phyloP scores from a whole-genome alignment of 1,140 invertebrate species.

The Odontomachus brunneus region DNA sequence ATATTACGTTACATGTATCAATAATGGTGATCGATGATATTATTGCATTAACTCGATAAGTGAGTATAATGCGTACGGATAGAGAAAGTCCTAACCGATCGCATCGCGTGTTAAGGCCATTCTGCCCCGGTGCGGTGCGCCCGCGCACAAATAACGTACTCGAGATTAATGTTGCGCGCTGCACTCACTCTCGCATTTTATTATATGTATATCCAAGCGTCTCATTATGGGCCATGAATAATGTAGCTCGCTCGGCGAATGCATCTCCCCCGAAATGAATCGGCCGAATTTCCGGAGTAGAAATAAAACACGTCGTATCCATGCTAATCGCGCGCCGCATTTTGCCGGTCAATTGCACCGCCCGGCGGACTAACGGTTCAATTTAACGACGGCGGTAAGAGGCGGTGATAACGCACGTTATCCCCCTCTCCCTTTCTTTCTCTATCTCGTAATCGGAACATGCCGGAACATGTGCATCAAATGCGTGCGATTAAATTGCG shows the following conservation, averaged over 20 bases:
- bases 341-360: conserved; percentile 56
- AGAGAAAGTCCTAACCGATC: too few relatives aligned
- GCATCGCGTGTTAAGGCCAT: too few relatives aligned
- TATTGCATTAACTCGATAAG: too few relatives aligned
- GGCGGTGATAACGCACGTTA: conserved; percentile 36
- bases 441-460: conserved; percentile 30
- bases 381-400: conserved; percentile 32
- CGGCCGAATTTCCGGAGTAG: conserved; percentile 53
- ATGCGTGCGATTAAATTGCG: conserved; percentile 48
- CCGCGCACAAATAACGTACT: not conserved
- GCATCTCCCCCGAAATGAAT: conserved; percentile 54
- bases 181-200: conserved; percentile 31
- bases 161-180: conserved; percentile 29
- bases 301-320: conserved; percentile 56
- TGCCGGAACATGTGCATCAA: conserved; percentile 39
- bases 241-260: conserved; percentile 56
- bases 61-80: too few relatives aligned
- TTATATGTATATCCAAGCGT: conserved; percentile 60
- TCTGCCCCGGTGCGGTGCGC: not conserved
- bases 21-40: too few relatives aligned
- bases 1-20: too few relatives aligned
- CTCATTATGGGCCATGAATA: conserved; percentile 70
- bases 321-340: conserved; percentile 52
- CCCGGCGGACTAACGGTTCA: conserved; percentile 28
- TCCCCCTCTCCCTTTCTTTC: not conserved